Evolutionary conservation across 2,113 vertebrate species (phyloP).

Genomic region (Nothoprocta pentlandii): DNA sequence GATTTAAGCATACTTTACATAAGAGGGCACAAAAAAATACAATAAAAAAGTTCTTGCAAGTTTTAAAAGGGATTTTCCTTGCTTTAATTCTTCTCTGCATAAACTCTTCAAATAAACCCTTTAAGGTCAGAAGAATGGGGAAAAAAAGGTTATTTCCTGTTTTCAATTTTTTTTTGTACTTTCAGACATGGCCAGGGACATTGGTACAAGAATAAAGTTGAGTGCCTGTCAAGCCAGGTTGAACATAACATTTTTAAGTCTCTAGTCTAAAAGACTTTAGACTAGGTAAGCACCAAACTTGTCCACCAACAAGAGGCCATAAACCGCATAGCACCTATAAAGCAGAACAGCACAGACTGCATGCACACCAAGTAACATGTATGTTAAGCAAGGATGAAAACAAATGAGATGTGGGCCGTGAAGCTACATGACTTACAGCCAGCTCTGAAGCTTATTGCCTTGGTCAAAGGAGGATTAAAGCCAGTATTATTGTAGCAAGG

Average conservation of each 20-base stretch:
- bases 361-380: rapidly evolving
- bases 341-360: rapidly evolving
- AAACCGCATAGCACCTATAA: not conserved
- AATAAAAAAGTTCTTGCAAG: no score
- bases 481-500: not conserved
- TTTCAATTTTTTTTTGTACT: not conserved
- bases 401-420: not conserved
- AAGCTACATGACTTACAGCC: not conserved
- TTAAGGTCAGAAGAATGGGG: not conserved
- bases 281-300: rapidly evolving
- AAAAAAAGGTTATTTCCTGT: not conserved
- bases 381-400: not conserved
- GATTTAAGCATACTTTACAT: not conserved
- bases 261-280: not conserved
- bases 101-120: not conserved
- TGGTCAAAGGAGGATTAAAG: not conserved
- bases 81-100: not conserved
- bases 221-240: not conserved
- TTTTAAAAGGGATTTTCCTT: slow-evolving; percentile 11
- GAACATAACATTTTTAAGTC: not conserved
- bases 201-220: not conserved
- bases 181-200: not conserved
- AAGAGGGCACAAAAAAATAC: not conserved
- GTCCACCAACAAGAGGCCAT: not conserved
- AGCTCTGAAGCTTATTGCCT: not conserved